Base-by-base conservation (phyloP, 1,140 invertebrate genomes). In the Coenobita brevimanus region DNA sequence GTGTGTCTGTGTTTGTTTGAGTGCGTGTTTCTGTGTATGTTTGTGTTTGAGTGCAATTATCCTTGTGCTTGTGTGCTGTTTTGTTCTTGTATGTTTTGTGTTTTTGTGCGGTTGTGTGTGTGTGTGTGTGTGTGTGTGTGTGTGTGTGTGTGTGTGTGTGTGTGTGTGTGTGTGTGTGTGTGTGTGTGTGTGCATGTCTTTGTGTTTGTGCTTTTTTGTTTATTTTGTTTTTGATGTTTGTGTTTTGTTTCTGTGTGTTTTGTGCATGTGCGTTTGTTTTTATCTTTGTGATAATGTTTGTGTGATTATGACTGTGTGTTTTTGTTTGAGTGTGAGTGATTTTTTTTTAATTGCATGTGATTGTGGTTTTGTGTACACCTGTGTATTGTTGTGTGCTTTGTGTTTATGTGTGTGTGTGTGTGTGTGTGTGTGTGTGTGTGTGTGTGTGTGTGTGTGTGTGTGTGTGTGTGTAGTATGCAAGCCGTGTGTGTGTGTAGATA, bases 321-420 rank as follows among this genome's bases (percentile, higher is more conserved):
- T n/a, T n/a, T n/a, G n/a, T n/a, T n/a, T n/a, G n/a, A n/a, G n/a
- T n/a, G n/a, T n/a, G n/a, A n/a, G n/a, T n/a, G n/a, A n/a, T 38
- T 21, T 38, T 21, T 38, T 73, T 0, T 38, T 38, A 30, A 71
- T 38, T 71, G 24, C 64, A 69, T 33, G 64, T 8, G 64, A 27
- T 17, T 33, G 54, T n/a, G n/a, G 10, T 8, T 6, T 17, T 3
- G 3, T 27, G 38, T 8, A 69, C 21, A 24, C 64, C 10, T 13
- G n/a, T 69, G 64, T 27, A 10, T 13, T 30, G 67, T 71, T 71
- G 41, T 71, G 67, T n/a, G n/a, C n/a, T n/a, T n/a, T n/a, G n/a
- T n/a, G n/a, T n/a, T n/a, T 71, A 71, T 38, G 27, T 71, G 64
- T 69, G 64, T 69, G 8, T 69, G 64, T 15, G 64, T 15, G 67